A percentile compares a stretch with the other conserved stretches of the same genome.
Conservation (phyloP, 2,113 vertebrate genomes). For the Otis tarda region DNA sequence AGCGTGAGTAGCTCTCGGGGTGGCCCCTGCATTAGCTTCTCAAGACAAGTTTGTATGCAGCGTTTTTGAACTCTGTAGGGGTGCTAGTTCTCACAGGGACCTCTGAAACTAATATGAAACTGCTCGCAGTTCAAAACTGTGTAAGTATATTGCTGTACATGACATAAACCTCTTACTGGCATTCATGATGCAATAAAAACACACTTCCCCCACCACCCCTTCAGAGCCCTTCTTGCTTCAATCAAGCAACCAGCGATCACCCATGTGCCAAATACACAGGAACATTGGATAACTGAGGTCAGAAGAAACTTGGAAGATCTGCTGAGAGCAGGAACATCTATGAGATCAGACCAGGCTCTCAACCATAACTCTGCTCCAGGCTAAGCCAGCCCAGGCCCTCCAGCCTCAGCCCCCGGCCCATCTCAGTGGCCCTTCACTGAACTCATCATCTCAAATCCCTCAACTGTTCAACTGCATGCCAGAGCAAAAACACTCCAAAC, state of each 20-base stretch:
- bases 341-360: neutral
- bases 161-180: neutral
- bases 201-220: neutral
- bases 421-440: rapidly evolving
- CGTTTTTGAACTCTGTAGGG: neutral
- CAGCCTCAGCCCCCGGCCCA: neutral
- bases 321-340: neutral
- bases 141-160: neutral
- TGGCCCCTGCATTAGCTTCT: neutral
- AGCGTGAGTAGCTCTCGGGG: neutral
- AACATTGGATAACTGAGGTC: neutral
- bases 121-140: neutral
- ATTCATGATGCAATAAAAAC: neutral
- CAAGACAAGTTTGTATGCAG: neutral
- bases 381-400: too few species aligned
- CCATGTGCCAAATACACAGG: rapidly evolving
- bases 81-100: neutral
- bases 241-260: neutral
- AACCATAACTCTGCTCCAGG: too few species aligned
- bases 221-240: neutral
- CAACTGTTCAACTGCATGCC: neutral
- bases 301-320: neutral
- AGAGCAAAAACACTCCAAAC: rapidly evolving
- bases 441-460: neutral
- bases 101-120: neutral